Evolutionary conservation across 2,888 invertebrate genomes (phyloP), one percentile per base, ranked within the genome.

Genomic region (Drosophila barbarae): DNA sequence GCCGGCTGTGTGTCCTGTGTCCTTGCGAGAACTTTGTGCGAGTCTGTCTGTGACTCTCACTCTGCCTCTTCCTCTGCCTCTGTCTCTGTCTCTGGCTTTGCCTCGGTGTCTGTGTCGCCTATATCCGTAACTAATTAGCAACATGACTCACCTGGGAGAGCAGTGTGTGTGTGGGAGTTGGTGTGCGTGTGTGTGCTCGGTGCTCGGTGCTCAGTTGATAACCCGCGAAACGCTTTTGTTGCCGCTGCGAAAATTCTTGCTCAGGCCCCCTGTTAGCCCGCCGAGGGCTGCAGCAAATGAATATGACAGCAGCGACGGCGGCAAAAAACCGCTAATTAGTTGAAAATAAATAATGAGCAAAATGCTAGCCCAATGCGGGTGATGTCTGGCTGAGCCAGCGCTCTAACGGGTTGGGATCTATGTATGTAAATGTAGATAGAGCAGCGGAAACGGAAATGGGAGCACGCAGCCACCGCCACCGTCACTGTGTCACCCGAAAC

Each of bases 61-160:
- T 42, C 13, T 35, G 49, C 46, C 52, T 50, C 13, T 35, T 46
- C 46, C 52, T 50, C 50, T 53, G 56, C 47, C 50, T 65, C 58
- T 39, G 41, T 46, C 52, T 50, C 47, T 51, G 55, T 32, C 47
- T 42, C 13, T 41, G 42, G 46, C 52, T 50, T 44, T 53, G 56
- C 47, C 50, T 68, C 58, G 47, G 49, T 41, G 42, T 39, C 67
- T 46, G 38, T 53, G 57, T 53, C 75, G 75, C 73, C 72, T 72
- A 77, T 76, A 77, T 82, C 73, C 84, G 79, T 71, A 74, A 84
- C 80, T 80, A 80, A 80, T 80, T 80, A 80, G 80, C 71, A 82
- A 79, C 80, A 76, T 82, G 79, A 78, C 71, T 82, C 84, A 76
- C 76, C 78, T 76, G 84, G 78, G 79, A 9, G 6, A 13, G 39